Conservation (phyloP, 2,797 vertebrate genomes). For the Darevskia mixta region DNA sequence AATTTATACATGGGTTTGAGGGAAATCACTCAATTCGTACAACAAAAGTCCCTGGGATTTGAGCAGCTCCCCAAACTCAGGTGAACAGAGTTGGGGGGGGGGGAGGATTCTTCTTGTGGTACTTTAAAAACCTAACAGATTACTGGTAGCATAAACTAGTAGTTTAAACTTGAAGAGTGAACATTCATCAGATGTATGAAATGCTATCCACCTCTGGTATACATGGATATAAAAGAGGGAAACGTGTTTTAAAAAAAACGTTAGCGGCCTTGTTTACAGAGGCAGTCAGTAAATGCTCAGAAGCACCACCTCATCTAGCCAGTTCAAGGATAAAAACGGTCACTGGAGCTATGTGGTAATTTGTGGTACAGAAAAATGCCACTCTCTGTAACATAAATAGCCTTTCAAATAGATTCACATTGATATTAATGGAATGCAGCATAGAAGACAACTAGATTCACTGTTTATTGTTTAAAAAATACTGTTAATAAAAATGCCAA, state of each 20-base stretch:
- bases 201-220: not conserved
- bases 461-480: conserved; percentile 45
- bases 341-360: too few relatives aligned
- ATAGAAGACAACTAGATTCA: not conserved
- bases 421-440: not conserved
- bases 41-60: too few relatives aligned
- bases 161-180: too few relatives aligned
- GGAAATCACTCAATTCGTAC: too few relatives aligned
- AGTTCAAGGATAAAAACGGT: not conserved
- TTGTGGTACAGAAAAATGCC: too few relatives aligned
- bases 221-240: not conserved
- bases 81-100: too few relatives aligned
- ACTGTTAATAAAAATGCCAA: not conserved
- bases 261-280: not conserved
- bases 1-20: too few relatives aligned
- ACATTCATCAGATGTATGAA: not conserved
- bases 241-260: not conserved
- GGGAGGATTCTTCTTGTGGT: too few relatives aligned
- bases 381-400: not conserved
- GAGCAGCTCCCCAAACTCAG: too few relatives aligned
- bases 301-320: not conserved
- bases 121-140: not conserved
- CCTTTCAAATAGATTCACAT: not conserved
- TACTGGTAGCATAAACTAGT: not conserved
- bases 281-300: not conserved